A percentile compares a stretch with the other conserved stretches of the same genome.
Conservation (phyloP, 2,113 vertebrate species). For the Rattus norvegicus region DNA sequence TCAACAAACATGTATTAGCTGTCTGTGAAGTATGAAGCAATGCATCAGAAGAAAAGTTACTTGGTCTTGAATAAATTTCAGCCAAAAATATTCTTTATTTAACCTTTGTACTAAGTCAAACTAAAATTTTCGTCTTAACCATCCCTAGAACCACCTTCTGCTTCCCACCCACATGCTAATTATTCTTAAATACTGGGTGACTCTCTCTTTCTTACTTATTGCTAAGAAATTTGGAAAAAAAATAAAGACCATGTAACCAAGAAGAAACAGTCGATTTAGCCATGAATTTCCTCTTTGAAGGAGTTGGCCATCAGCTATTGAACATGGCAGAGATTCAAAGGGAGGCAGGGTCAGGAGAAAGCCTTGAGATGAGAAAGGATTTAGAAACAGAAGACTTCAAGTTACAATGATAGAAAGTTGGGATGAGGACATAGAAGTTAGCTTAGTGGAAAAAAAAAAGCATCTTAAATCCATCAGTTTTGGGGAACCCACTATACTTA, state of each 20-base stretch:
- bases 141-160: slow-evolving; percentile 10
- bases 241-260: neutral
- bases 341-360: neutral
- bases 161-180: slow-evolving; percentile 47
- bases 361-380: neutral
- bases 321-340: slow-evolving; percentile 17
- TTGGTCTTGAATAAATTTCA: slow-evolving; percentile 13
- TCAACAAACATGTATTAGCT: neutral
- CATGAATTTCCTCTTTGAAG: neutral
- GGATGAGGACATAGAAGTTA: neutral
- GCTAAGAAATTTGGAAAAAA: slow-evolving; percentile 24
- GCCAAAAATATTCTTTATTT: slow-evolving; percentile 35
- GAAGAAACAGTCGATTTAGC: slow-evolving; percentile 50
- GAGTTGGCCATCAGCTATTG: neutral
- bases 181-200: slow-evolving; percentile 52
- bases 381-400: neutral
- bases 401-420: neutral
- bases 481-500: too few species aligned
- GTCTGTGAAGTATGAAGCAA: neutral
- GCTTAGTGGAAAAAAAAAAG: neutral
- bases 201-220: slow-evolving; percentile 25
- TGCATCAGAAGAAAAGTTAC: neutral
- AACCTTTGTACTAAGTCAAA: slow-evolving; percentile 5
- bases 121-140: slow-evolving; percentile 19
- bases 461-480: neutral